Percentiles rank a stretch among this genome's conserved stretches.
Evolutionary conservation across 2,888 invertebrate species (phyloP).

Genomic region (Pyrochroa serraticornis): DNA sequence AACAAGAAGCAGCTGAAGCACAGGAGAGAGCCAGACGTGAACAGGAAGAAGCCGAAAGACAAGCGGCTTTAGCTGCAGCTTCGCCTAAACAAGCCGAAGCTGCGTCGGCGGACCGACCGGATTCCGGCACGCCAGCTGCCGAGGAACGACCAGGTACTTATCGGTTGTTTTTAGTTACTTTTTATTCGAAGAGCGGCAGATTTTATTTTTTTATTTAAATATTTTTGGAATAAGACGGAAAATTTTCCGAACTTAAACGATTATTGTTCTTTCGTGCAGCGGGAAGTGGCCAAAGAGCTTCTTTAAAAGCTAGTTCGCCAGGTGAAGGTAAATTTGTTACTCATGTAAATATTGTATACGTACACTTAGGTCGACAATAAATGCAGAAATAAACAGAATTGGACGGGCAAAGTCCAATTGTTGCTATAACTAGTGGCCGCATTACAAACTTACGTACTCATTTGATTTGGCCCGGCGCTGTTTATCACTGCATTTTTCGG

Average conservation of each 20-base stretch:
- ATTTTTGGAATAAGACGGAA: no score
- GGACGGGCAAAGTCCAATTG: no score
- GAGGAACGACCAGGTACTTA: slow-evolving; percentile 65
- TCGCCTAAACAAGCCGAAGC: slow-evolving; percentile 58
- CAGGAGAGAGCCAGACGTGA: slow-evolving; percentile 69
- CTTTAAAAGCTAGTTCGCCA: slow-evolving; percentile 54
- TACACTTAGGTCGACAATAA: slow-evolving; percentile 8
- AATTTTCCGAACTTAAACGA: no score
- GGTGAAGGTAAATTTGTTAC: slow-evolving; percentile 54
- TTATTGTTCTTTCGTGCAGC: slow-evolving; percentile 50
- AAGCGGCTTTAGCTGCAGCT: slow-evolving; percentile 66
- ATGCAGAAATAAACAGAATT: neutral
- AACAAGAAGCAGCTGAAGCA: slow-evolving; percentile 73
- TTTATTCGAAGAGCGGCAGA: neutral
- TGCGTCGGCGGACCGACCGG: slow-evolving; percentile 53
- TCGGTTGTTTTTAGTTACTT: no score
- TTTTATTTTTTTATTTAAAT: slow-evolving; percentile 5
- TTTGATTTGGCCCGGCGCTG: neutral
- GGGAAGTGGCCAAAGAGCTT: slow-evolving; percentile 52
- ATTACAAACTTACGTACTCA: no score
- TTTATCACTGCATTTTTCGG: neutral
- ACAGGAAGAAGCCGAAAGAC: slow-evolving; percentile 81
- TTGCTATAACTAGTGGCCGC: no score
- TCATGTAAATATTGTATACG: neutral
- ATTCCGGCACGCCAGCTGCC: slow-evolving; percentile 56